Conservation (phyloP, 2,797 vertebrate genomes). For the Glyptemys insculpta region DNA sequence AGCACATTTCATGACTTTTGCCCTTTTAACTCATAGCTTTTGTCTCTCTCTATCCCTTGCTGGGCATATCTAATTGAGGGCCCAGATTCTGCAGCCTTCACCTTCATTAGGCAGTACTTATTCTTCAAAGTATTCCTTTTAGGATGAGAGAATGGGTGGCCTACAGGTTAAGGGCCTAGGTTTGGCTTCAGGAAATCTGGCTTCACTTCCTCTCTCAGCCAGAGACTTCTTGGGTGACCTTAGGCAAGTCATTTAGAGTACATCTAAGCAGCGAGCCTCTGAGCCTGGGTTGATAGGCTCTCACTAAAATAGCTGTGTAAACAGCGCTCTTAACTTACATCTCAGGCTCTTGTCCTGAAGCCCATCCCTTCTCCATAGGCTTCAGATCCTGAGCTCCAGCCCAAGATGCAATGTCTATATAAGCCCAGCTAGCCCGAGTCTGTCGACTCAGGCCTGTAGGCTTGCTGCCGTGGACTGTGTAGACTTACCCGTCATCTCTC, state of each 20-base stretch:
- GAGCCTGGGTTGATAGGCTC: neutral
- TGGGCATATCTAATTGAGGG: neutral
- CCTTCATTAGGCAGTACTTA: neutral
- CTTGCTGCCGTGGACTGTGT: too few species aligned
- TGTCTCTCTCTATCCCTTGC: neutral
- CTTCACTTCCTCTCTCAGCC: neutral
- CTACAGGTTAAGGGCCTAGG: neutral
- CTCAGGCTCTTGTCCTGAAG: slow-evolving; percentile 22
- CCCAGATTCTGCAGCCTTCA: neutral
- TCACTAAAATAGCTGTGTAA: neutral
- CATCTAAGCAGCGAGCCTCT: too few species aligned
- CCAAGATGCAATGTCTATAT: too few species aligned
- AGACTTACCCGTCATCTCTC: too few species aligned
- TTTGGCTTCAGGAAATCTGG: neutral
- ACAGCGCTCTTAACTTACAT: slow-evolving; percentile 7
- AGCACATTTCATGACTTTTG: neutral
- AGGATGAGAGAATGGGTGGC: neutral
- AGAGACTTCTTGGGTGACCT: neutral
- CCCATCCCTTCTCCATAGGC: neutral
- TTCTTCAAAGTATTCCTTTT: neutral
- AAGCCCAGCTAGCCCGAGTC: neutral
- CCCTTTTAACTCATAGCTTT: rapidly evolving
- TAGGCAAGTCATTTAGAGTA: too few species aligned
- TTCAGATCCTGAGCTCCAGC: too few species aligned
- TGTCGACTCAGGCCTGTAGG: too few species aligned